Base-by-base conservation (phyloP, 2,888 invertebrate genomes). In the Nasonia oneida region DNA sequence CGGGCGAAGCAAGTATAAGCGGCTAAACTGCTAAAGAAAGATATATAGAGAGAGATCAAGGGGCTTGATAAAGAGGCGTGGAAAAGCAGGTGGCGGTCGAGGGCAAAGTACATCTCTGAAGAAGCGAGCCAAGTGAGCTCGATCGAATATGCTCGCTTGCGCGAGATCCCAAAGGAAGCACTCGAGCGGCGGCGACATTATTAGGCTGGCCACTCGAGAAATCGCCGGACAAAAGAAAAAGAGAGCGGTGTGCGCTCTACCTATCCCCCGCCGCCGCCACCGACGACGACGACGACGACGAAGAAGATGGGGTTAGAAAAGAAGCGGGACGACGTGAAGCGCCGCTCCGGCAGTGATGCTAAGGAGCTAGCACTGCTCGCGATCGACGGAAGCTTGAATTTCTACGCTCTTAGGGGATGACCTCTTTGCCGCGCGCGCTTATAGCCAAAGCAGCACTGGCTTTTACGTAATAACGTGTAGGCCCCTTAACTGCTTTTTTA, bases 101-200 rank as follows among this genome's bases (percentile, higher is more conserved):
- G 39, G 14, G 71, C 3, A 47, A 67, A 67, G 67, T 67, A 67
- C 33, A 67, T 67, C 4, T 57, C 67, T 67, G 67, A 67, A 67
- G 67, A 67, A 50, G 78, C 39, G 42, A 23, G 73, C 23, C 73
- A 23, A 29, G 61, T 33, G 53, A 47, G 71, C 64, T 53, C 73
- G 64, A 29, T 18, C 18, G 74, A 33, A 79, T 2, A 71, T 71
- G 57, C 14, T 39, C n/a, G 37, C n/a, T 39, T 76, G 80, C 81
- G 61, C 78, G 81, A 73, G 81, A 67, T 85, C 81, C 90, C 91
- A 90, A 91, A 92, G 91, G 91, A 91, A 90, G 89, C 90, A 91
- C 92, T 92, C 90, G 91, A 91, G 90, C 90, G 88, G 10, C 71
- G 71, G 88, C 90, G 90, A 91, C 92, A 91, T 91, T 90, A 90